Conservation (phyloP, 2,888 invertebrate species). For the Archips crataeganus region DNA sequence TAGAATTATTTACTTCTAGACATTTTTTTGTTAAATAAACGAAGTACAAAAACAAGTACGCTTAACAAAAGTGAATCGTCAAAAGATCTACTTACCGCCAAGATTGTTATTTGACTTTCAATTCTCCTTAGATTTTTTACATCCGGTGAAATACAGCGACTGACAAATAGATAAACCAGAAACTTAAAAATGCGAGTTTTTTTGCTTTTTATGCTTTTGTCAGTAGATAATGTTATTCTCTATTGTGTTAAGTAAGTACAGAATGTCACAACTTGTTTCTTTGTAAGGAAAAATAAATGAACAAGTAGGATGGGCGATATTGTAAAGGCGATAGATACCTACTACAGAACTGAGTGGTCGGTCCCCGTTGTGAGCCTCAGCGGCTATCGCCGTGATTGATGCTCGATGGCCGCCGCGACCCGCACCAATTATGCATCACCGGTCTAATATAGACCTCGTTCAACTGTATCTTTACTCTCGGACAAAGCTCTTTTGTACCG, state of each 20-base stretch:
- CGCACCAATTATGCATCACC: background rate
- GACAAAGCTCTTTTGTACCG: conserved; percentile 1
- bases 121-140: too few species aligned
- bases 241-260: too few species aligned
- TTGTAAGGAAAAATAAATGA: background rate
- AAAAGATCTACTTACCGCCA: too few species aligned
- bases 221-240: too few species aligned
- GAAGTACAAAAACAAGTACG: too few species aligned
- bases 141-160: too few species aligned
- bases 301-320: background rate
- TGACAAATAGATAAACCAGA: too few species aligned
- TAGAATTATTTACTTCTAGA: background rate
- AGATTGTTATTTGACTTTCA: too few species aligned
- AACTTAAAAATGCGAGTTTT: too few species aligned
- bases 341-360: background rate
- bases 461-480: background rate
- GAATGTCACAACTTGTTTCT: too few species aligned
- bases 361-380: background rate
- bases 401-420: background rate
- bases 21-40: background rate
- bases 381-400: conserved; percentile 1
- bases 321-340: background rate
- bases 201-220: too few species aligned
- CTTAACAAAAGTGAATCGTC: too few species aligned
- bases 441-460: background rate